These are phyloP conservation scores for Arctia plantaginis DNA, from an alignment of 2,888 invertebrate species.

Conservation along the genomic window DNA sequence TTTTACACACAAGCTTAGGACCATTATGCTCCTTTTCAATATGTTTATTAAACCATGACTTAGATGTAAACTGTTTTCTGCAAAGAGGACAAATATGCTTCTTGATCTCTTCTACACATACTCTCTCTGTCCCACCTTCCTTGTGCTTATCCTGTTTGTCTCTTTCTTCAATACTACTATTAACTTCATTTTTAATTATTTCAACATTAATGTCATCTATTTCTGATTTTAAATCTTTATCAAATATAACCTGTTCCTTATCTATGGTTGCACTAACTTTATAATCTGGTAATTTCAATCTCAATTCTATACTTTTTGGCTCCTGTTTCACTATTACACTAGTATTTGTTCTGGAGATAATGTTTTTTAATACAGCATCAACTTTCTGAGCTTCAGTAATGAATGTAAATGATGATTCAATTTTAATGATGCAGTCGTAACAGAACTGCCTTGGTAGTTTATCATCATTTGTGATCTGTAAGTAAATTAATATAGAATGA, in stretches of 20 bases:
- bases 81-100: conserved; percentile 70
- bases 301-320: conserved; percentile 50
- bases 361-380: conserved; percentile 70
- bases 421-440: conserved; percentile 78
- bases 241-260: conserved; percentile 41
- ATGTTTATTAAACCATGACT: conserved; percentile 75
- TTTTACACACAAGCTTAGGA: conserved; percentile 64
- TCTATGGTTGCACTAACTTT: conserved; percentile 64
- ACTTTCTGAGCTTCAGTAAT: conserved; percentile 77
- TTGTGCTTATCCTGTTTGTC: not conserved
- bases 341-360: conserved; percentile 64
- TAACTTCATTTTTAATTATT: conserved; percentile 26
- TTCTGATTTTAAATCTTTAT: conserved; percentile 26
- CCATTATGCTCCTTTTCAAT: conserved; percentile 72
- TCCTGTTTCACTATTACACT: conserved; percentile 71
- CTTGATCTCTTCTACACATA: conserved; percentile 35
- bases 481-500: conserved; percentile 6
- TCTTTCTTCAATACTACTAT: conserved; percentile 6
- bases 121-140: conserved; percentile 7
- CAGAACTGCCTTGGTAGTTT: conserved; percentile 83
- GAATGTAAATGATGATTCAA: conserved; percentile 82
- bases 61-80: conserved; percentile 68
- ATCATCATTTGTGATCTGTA: conserved; percentile 73
- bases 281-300: conserved; percentile 67
- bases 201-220: conserved; percentile 15